These are phyloP conservation scores for Psittacula derbiana DNA, from an alignment of 2,797 vertebrate species.

Conservation along the genomic window DNA sequence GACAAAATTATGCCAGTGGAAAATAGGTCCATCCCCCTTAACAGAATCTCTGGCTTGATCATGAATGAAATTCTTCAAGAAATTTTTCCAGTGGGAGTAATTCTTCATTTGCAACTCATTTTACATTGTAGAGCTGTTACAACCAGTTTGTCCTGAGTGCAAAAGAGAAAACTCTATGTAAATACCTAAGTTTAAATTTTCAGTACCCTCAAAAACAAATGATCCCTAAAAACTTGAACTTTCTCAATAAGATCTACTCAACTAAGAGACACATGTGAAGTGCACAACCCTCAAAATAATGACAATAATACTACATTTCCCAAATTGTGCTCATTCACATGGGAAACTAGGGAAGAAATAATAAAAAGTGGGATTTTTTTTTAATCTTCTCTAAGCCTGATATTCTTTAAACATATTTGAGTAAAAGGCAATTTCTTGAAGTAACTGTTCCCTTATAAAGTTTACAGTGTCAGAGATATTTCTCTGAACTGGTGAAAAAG, in stretches of 20 bases:
- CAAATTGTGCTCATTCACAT: neutral
- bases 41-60: neutral
- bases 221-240: neutral
- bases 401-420: neutral
- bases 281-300: neutral
- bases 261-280: neutral
- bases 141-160: neutral
- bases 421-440: neutral
- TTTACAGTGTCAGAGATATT: neutral
- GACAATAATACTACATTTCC: neutral
- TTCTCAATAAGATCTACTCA: neutral
- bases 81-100: neutral
- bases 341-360: neutral
- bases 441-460: neutral
- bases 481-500: neutral
- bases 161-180: neutral
- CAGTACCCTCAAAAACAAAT: neutral
- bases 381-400: neutral
- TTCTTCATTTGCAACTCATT: neutral
- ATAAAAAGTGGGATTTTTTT: neutral
- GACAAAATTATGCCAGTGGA: fast-evolving
- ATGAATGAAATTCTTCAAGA: neutral
- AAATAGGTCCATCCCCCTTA: neutral
- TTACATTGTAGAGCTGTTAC: neutral
- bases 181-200: neutral